Evolutionary conservation across 1,140 invertebrate genomes (phyloP), one percentile per base, ranked within the genome.

Genomic region (Pseudomyrmex dendroicus): DNA sequence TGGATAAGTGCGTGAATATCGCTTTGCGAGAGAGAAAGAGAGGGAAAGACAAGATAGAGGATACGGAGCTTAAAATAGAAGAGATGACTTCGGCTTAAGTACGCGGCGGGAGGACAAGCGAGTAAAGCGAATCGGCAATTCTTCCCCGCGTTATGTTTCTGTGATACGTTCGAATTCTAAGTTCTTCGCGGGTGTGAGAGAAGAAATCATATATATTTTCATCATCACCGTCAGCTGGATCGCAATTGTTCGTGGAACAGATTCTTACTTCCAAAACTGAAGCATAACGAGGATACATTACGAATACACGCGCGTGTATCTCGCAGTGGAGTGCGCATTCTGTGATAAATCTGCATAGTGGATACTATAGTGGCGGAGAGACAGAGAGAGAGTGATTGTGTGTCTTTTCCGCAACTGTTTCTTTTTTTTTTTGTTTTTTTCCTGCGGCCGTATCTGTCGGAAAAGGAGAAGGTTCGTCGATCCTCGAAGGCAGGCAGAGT

Each of bases 11-110:
- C 35, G 35, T 35, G 35, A 35, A 35, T 35, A 35, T 52, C 76
- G 25, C 35, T 46, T 13, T 13, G 63, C 44, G 66, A 72, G 66
- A 35, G 22, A 64, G 66, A 62, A 25, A 78, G 74, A 84, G 73
- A 54, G 44, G 67, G 61, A 8, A 74, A 17, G 44, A 54, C 84
- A 61, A 82, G 77, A 82, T n/a, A 77, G 68, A 77, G 76, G 35
- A 57, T 80, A 85, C 73, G 77, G 73, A 80, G 86, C 85, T 86
- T 77, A 84, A 87, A 86, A 86, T 84, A 86, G 86, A 87, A 86
- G 73, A 86, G 72, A 35, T 82, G 85, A 86, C 83, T 86, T 85
- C 64, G 85, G 85, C 64, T 86, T 86, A 84, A 86, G 76, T 82
- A 63, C 76, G 64, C 25, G 70, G 62, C 76, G 63, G 74, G 83